A percentile compares a stretch with the other conserved stretches of the same genome.
Evolutionary conservation across 1,140 invertebrate genomes (phyloP).

Genomic region (Harpegnathos saltator): DNA sequence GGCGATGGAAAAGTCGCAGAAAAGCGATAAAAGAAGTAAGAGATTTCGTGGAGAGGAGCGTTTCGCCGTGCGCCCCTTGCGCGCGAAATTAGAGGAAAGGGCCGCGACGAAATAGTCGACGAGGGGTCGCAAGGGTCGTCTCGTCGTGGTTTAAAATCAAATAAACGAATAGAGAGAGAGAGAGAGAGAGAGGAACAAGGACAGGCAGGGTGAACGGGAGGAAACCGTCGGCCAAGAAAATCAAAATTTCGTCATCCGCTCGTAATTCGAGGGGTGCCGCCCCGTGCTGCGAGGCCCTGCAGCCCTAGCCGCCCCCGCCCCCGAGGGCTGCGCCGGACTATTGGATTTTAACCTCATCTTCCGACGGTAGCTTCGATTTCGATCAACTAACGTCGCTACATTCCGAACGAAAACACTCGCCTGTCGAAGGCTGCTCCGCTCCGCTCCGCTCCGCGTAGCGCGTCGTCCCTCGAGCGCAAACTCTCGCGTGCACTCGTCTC

Average conservation of each 20-base stretch:
- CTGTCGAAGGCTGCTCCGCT: slow-evolving; percentile 62
- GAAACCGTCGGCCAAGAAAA: slow-evolving; percentile 75
- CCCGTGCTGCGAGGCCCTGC: slow-evolving; percentile 24
- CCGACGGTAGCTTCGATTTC: slow-evolving; percentile 75
- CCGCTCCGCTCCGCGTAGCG: no score
- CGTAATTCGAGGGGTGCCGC: slow-evolving; percentile 77
- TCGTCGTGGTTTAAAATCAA: slow-evolving; percentile 73
- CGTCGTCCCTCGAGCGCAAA: slow-evolving; percentile 60
- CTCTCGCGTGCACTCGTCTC: slow-evolving; percentile 21
- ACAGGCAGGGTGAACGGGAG: neutral
- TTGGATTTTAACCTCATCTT: slow-evolving; percentile 84
- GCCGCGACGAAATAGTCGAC: slow-evolving; percentile 30
- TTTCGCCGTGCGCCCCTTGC: slow-evolving; percentile 11
- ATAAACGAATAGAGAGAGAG: slow-evolving; percentile 68
- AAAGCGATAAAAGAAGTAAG: slow-evolving; percentile 40
- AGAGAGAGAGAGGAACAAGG: neutral
- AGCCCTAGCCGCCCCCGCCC: slow-evolving; percentile 29
- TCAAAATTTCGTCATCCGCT: slow-evolving; percentile 81
- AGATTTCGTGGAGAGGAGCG: slow-evolving; percentile 41
- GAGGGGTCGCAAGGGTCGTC: slow-evolving; percentile 47
- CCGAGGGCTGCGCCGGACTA: slow-evolving; percentile 76
- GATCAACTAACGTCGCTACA: slow-evolving; percentile 72
- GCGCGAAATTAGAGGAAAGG: slow-evolving; percentile 47
- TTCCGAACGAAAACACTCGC: slow-evolving; percentile 75
- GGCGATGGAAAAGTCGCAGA: slow-evolving; percentile 1